Evolutionary conservation across 2,888 invertebrate species (phyloP), one percentile per base, ranked within the genome.

Genomic region (Trichopoda pennipes): DNA sequence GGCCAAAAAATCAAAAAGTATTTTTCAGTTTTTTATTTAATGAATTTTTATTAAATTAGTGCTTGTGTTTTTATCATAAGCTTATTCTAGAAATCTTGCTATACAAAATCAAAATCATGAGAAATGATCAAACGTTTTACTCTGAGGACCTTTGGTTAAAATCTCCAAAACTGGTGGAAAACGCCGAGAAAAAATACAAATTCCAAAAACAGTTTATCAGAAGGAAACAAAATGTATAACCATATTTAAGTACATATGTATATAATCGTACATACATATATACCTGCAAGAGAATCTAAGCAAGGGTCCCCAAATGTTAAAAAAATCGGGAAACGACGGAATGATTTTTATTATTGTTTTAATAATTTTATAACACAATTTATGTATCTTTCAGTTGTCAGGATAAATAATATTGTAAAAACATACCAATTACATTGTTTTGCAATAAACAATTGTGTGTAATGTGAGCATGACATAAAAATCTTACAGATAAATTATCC

Each of bases 81-180:
- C 73, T 77, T 81, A 81, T 58, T 63, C 69, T 72, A 76, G 44
- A 76, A 76, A 80, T 70, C 53, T 17, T 64, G 75, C 75, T 80
- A 63, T 73, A 61, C 61, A 38, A 38, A 38, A 12, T 12, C 1
- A 38, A 10, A 38, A 38, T 38, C 12, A 38, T 38, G 38, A 38
- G 3, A 38, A 12, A 38, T 38, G 12, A 38, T 38, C 38, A 7
- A 38, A 38, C 9, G 12, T 38, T 38, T 38, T 4, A 8, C 7
- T 38, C 12, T 38, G 38, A 38, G 12, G 38, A 38, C 38, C 38
- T 38, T 38, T 38, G 12, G 12, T 38, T 38, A 12, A 38, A 38
- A 38, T 12, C 12, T 38, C 1, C 1, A 38, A 38, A 38, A 38
- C 10, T 38, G 1, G 12, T 38, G 12, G 38, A 38, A 3, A 38